phyloP scores from a whole-genome alignment of 2,888 invertebrate genomes.

The Ormyrus rosae region DNA sequence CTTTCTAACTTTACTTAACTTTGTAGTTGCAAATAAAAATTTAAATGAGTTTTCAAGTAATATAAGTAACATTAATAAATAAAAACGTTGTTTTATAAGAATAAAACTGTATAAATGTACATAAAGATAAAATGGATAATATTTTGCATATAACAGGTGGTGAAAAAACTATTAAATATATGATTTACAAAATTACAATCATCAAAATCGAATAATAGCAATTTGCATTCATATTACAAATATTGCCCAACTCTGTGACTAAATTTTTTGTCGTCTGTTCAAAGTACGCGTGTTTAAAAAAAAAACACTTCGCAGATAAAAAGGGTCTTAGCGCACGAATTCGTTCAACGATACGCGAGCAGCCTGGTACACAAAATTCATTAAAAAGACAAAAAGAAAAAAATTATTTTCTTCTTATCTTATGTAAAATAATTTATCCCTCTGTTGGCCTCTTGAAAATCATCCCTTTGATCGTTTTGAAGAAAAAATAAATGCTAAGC shows the following conservation, averaged over 20 bases:
- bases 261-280: slow-evolving; percentile 24
- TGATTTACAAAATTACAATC: slow-evolving; percentile 54
- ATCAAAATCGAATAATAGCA: slow-evolving; percentile 53
- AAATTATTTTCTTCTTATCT: not conserved
- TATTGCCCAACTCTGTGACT: slow-evolving; percentile 48
- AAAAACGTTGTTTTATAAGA: slow-evolving; percentile 26
- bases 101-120: slow-evolving; percentile 28
- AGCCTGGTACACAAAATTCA: slow-evolving; percentile 20
- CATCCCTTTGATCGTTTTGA: slow-evolving; percentile 12
- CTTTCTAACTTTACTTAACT: slow-evolving; percentile 32
- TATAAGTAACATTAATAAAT: slow-evolving; percentile 48
- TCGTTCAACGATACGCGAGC: slow-evolving; percentile 50
- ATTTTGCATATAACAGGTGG: slow-evolving; percentile 36
- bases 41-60: slow-evolving; percentile 22
- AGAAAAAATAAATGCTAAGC: slow-evolving; percentile 9
- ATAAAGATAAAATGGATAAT: slow-evolving; percentile 30
- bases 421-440: slow-evolving; percentile 5
- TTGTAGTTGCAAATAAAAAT: slow-evolving; percentile 44
- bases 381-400: slow-evolving; percentile 21
- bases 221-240: slow-evolving; percentile 47
- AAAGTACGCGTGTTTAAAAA: slow-evolving; percentile 23
- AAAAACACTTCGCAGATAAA: slow-evolving; percentile 32
- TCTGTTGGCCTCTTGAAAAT: slow-evolving; percentile 21
- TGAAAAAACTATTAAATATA: slow-evolving; percentile 43
- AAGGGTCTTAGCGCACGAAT: slow-evolving; percentile 23